phyloP scores from a whole-genome alignment of 1,140 invertebrate genomes.

The Lordiphosa collinella region DNA sequence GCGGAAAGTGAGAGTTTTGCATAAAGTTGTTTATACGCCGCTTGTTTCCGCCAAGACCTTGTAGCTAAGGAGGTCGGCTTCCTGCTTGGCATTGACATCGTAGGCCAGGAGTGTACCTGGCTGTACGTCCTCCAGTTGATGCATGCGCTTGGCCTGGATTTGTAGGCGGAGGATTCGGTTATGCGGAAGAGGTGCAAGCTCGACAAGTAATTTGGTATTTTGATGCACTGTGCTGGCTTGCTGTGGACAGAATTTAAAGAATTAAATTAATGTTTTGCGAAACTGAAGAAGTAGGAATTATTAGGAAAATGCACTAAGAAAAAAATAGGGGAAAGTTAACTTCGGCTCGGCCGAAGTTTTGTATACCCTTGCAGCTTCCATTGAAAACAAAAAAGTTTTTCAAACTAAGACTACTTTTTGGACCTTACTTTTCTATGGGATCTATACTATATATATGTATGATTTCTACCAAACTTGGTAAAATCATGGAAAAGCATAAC shows the following conservation, averaged over 20 bases:
- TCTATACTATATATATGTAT: too few relatives aligned
- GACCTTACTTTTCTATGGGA: too few relatives aligned
- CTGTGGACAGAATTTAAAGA: slow-evolving; percentile 1
- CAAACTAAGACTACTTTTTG: too few relatives aligned
- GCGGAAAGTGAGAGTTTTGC: background rate
- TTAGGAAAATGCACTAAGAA: too few relatives aligned
- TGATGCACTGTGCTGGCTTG: background rate
- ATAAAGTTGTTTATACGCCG: background rate
- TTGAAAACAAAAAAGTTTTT: too few relatives aligned
- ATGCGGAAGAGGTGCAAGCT: background rate
- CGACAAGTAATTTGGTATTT: slow-evolving; percentile 8
- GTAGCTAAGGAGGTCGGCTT: slow-evolving; percentile 7
- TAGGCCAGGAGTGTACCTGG: background rate
- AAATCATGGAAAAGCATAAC: too few relatives aligned
- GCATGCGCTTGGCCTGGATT: background rate
- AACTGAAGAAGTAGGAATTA: too few relatives aligned
- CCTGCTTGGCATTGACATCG: slow-evolving; percentile 12
- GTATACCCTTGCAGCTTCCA: too few relatives aligned
- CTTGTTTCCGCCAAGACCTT: background rate
- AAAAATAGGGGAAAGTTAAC: too few relatives aligned
- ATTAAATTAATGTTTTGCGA: background rate
- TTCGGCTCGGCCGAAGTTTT: too few relatives aligned
- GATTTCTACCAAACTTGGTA: too few relatives aligned
- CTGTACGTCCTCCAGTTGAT: slow-evolving; percentile 4
- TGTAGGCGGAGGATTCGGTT: background rate